phyloP scores from a whole-genome alignment of 1,140 invertebrate genomes.

The Solenopsis fugax region DNA sequence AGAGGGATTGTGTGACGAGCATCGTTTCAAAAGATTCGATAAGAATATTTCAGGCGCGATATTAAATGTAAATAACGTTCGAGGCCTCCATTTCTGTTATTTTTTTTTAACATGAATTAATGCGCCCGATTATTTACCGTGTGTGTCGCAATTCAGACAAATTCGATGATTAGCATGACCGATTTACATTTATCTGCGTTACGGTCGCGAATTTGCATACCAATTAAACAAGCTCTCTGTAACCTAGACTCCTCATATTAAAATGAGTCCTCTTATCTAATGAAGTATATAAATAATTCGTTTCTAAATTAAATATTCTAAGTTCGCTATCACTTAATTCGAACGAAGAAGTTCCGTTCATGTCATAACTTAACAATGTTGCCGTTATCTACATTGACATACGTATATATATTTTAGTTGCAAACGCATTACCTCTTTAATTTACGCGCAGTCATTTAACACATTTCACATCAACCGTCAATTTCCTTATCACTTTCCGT shows the following conservation, averaged over 20 bases:
- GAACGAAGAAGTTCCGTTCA: not conserved
- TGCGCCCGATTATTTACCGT: not conserved
- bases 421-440: not conserved
- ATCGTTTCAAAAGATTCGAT: slow-evolving; percentile 3
- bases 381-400: not conserved
- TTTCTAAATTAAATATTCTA: slow-evolving; percentile 25
- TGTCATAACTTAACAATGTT: not conserved
- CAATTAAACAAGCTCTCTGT: not conserved
- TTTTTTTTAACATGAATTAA: not conserved
- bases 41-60: not conserved
- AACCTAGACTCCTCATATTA: not conserved
- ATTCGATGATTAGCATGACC: not conserved
- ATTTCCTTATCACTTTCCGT: not conserved
- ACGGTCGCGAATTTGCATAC: not conserved
- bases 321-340: not conserved
- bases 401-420: not conserved
- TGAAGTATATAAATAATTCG: not conserved
- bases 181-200: slow-evolving; percentile 5
- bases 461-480: not conserved
- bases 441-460: slow-evolving; percentile 9
- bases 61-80: slow-evolving; percentile 23
- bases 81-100: not conserved
- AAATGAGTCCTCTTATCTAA: not conserved
- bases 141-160: not conserved
- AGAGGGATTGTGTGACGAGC: not conserved